Evolutionary conservation across 2,888 invertebrate species (phyloP).

Genomic region (Taenaris catops): DNA sequence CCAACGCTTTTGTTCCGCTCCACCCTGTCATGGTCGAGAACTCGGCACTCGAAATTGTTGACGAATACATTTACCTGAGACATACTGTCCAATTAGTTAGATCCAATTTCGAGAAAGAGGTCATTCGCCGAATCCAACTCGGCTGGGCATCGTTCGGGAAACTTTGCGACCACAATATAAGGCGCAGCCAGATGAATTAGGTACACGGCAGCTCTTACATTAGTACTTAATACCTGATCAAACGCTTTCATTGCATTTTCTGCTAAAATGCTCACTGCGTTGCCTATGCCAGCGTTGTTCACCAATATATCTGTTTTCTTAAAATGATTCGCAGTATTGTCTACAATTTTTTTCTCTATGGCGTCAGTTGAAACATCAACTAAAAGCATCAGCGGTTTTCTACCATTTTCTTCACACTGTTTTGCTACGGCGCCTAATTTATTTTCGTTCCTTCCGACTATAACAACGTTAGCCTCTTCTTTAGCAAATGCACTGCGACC

Average conservation of each 20-base stretch:
- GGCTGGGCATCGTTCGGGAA: too few relatives aligned
- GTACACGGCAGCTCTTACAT: slow-evolving; percentile 30
- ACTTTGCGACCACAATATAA: too few relatives aligned
- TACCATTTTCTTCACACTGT: slow-evolving; percentile 19
- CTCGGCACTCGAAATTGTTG: too few relatives aligned
- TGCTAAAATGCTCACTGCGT: slow-evolving; percentile 26
- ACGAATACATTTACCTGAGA: too few relatives aligned
- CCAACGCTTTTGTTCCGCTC: too few relatives aligned
- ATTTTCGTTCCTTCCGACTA: slow-evolving; percentile 82
- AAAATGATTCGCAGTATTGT: slow-evolving; percentile 73
- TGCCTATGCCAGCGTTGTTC: slow-evolving; percentile 33
- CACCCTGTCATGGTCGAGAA: too few relatives aligned
- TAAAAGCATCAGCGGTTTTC: slow-evolving; percentile 16
- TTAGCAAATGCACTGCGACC: slow-evolving; percentile 81
- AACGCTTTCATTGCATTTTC: slow-evolving; percentile 30
- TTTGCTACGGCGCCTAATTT: slow-evolving; percentile 79
- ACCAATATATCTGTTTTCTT: slow-evolving; percentile 36
- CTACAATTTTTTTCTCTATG: slow-evolving; percentile 51
- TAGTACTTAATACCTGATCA: slow-evolving; percentile 32
- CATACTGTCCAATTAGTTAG: too few relatives aligned
- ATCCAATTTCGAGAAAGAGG: too few relatives aligned
- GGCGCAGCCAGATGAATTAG: slow-evolving; percentile 28
- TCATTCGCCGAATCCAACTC: too few relatives aligned
- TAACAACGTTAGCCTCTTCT: slow-evolving; percentile 78
- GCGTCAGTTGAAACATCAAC: slow-evolving; percentile 22